Evolutionary conservation across 2,888 invertebrate species (phyloP), one percentile per base, ranked within the genome.

Genomic region (Boloria euphrosyne): DNA sequence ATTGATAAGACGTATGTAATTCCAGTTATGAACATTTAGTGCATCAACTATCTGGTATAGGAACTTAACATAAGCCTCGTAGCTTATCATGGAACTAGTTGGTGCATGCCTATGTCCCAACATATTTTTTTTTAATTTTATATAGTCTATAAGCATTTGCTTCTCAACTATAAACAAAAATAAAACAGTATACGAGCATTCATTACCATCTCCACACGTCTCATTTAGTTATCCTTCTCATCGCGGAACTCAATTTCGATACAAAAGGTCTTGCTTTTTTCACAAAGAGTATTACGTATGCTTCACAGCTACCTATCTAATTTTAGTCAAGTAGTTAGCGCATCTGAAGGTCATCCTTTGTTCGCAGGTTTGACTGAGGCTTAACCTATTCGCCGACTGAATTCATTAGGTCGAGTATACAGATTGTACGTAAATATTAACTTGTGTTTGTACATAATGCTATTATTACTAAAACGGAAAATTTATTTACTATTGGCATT

Each of bases 281-380:
- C 77, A 81, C 79, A 79, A 80, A 80, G 78, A 62, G 78, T 77
- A 82, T 85, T 81, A 81, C 69, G 81, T 81, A 88, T 86, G 78
- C 87, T 65, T 73, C 71, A 74, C 82, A 68, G 73, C 74, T 73
- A 73, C 67, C 69, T 70, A 70, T 83, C 86, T 83, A 86, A 87
- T 82, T 83, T 83, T 81, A 82, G 78, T 76, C 76, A 73, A 78
- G 78, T 81, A 80, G 80, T 85, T 85, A 87, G 78, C 83, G 73
- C 79, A 75, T 77, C 72, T 72, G 86, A 87, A 89, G 88, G 88
- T 74, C 85, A 81, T 81, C 82, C 85, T 86, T 89, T 88, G 87
- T 87, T 76, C 71, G 72, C 72, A 22, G 55, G 10, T 57, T 46
- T 44, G 55, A 44, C 22, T 49, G 47, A 68, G 55, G 59, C 60